Percentiles rank a stretch among this genome's conserved stretches.
phyloP scores from a whole-genome alignment of 1,140 invertebrate species.

The Augochlora pura region DNA sequence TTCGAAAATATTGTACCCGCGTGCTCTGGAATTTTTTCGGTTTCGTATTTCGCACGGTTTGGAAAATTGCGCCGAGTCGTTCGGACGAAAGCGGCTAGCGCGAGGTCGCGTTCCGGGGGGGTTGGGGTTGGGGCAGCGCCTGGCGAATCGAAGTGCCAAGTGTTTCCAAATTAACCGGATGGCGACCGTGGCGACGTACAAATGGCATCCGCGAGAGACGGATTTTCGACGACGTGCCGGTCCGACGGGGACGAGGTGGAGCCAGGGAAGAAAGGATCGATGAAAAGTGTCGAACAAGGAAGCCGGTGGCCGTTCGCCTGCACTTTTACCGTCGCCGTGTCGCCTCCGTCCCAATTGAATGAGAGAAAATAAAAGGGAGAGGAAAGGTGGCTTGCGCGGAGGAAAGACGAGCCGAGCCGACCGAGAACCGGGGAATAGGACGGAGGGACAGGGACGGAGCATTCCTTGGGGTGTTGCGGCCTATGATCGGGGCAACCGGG shows the following conservation, averaged over 20 bases:
- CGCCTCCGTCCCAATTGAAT: constrained; percentile 43
- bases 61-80: too few species aligned
- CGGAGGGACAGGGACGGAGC: constrained; percentile 40
- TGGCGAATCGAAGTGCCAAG: too few species aligned
- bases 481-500: constrained; percentile 52
- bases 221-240: not conserved
- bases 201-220: not conserved
- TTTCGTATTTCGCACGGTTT: too few species aligned
- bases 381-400: constrained; percentile 15
- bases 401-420: constrained; percentile 30
- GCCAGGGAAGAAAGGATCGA: constrained; percentile 37
- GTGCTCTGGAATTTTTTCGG: too few species aligned
- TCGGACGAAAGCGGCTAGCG: too few species aligned
- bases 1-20: too few species aligned
- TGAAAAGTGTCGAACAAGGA: constrained; percentile 54
- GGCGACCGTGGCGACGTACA: too few species aligned
- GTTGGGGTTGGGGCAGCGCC: too few species aligned
- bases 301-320: constrained; percentile 45
- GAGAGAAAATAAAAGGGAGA: constrained; percentile 8
- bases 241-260: constrained; percentile 2
- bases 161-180: too few species aligned
- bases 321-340: constrained; percentile 61
- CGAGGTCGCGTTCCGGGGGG: too few species aligned
- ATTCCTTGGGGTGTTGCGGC: constrained; percentile 58
- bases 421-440: not conserved